Conservation (phyloP, 1,140 invertebrate species). For the Aphelenchoides avenae region DNA sequence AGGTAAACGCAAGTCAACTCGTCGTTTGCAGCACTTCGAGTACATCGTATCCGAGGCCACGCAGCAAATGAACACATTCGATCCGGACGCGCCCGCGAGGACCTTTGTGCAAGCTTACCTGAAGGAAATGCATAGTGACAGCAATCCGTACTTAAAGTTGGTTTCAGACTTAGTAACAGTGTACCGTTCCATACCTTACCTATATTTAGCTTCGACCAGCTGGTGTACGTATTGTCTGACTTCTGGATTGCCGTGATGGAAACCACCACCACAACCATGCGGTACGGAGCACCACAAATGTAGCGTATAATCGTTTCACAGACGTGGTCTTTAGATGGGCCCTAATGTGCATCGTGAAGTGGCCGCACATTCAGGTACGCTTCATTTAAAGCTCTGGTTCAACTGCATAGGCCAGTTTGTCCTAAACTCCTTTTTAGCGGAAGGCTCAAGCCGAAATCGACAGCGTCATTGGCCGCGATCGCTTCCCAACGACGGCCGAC, state of each 20-base stretch:
- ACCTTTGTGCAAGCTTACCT: slow-evolving; percentile 8
- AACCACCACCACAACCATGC: not conserved
- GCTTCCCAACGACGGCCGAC: slow-evolving; percentile 1
- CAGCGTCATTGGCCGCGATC: not conserved
- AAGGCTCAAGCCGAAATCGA: slow-evolving; percentile 7
- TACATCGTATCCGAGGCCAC: not conserved
- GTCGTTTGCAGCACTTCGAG: not conserved
- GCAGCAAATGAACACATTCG: not conserved
- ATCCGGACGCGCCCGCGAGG: not conserved
- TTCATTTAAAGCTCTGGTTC: slow-evolving; percentile 2
- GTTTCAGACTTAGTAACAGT: no score
- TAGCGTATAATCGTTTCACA: not conserved
- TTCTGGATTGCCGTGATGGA: slow-evolving; percentile 13
- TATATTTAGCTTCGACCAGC: not conserved
- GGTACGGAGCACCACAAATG: not conserved
- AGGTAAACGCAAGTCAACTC: no score
- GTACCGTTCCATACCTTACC: no score
- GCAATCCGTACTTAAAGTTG: not conserved
- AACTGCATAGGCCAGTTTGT: not conserved
- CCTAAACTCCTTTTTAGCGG: slow-evolving; percentile 1
- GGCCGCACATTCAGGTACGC: slow-evolving; percentile 4
- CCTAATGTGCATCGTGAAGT: slow-evolving; percentile 1
- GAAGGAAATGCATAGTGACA: not conserved
- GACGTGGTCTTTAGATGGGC: not conserved
- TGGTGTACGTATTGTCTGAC: slow-evolving; percentile 5